Percentiles rank a stretch among this genome's conserved stretches.
These are phyloP conservation scores for Drosophila nigromelanica DNA, from an alignment of 1,140 invertebrate species.

Conservation along the genomic window DNA sequence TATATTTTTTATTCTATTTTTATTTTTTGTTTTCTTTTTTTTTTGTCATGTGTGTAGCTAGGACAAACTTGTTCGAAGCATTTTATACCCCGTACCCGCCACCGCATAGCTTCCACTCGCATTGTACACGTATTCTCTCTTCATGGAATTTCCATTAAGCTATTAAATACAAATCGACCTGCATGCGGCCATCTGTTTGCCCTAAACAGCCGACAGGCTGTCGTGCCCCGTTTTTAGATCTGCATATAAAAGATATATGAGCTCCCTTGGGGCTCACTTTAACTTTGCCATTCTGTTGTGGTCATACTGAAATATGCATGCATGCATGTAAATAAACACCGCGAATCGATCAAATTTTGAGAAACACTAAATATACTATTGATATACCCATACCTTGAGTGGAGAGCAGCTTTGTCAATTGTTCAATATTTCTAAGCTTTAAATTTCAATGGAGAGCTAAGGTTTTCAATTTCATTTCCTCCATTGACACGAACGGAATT, in stretches of 20 bases:
- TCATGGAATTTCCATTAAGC: slow-evolving; percentile 61
- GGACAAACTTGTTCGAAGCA: slow-evolving; percentile 51
- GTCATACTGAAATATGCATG: slow-evolving; percentile 24
- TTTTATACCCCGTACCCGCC: not conserved
- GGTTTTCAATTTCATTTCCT: too few relatives aligned
- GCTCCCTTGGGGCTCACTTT: slow-evolving; percentile 2
- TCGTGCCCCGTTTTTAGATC: slow-evolving; percentile 1
- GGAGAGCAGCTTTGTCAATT: too few relatives aligned
- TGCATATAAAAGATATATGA: slow-evolving; percentile 33
- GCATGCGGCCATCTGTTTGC: slow-evolving; percentile 27
- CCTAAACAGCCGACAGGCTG: not conserved
- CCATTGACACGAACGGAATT: too few relatives aligned
- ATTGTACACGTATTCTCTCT: slow-evolving; percentile 13
- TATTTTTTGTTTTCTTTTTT: slow-evolving; percentile 34
- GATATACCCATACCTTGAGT: too few relatives aligned
- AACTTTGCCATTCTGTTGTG: slow-evolving; percentile 27
- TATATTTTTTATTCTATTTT: slow-evolving; percentile 28
- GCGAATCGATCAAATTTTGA: slow-evolving; percentile 10
- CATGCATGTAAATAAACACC: not conserved
- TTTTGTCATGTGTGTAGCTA: slow-evolving; percentile 53
- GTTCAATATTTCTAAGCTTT: too few relatives aligned
- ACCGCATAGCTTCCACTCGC: slow-evolving; percentile 39
- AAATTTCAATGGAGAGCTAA: too few relatives aligned
- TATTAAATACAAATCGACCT: slow-evolving; percentile 46
- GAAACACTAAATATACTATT: slow-evolving; percentile 5